Percentiles rank a stretch among this genome's conserved stretches.
Evolutionary conservation across 2,888 invertebrate species (phyloP).

Genomic region (Agrotis puta): DNA sequence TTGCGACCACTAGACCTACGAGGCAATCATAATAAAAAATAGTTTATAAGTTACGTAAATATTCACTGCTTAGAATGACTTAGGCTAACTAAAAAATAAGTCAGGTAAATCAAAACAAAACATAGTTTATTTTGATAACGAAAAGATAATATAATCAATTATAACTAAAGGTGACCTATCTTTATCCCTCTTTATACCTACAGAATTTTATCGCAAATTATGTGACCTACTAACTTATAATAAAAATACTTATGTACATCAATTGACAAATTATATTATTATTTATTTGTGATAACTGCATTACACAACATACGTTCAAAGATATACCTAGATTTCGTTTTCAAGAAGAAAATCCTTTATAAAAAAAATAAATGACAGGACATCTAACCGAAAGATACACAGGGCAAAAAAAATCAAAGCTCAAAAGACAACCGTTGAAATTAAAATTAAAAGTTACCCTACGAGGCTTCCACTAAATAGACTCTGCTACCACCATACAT

Average conservation of each 20-base stretch:
- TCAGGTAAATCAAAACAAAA: conserved; percentile 11
- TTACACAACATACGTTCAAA: too few relatives aligned
- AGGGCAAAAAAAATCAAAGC: too few relatives aligned
- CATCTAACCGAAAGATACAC: too few relatives aligned
- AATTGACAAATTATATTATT: not conserved
- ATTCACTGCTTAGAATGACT: not conserved
- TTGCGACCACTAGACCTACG: too few relatives aligned
- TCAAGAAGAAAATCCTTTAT: too few relatives aligned
- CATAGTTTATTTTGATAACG: conserved; percentile 4
- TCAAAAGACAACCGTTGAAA: too few relatives aligned
- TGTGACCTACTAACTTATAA: not conserved
- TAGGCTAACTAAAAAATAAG: not conserved
- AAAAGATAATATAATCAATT: conserved; percentile 7
- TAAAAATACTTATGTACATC: not conserved
- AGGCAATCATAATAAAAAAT: too few relatives aligned
- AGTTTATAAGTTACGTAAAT: not conserved
- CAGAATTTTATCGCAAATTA: conserved; percentile 2
- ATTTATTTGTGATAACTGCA: too few relatives aligned
- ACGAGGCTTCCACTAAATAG: not conserved
- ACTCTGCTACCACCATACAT: not conserved
- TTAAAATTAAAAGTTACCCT: too few relatives aligned
- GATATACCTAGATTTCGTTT: too few relatives aligned
- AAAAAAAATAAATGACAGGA: too few relatives aligned
- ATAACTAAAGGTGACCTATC: conserved; percentile 14
- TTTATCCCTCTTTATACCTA: conserved; percentile 1